Percentiles rank a stretch among this genome's conserved stretches.
Conservation (phyloP, 1,140 invertebrate genomes). For the Agrilus planipennis region DNA sequence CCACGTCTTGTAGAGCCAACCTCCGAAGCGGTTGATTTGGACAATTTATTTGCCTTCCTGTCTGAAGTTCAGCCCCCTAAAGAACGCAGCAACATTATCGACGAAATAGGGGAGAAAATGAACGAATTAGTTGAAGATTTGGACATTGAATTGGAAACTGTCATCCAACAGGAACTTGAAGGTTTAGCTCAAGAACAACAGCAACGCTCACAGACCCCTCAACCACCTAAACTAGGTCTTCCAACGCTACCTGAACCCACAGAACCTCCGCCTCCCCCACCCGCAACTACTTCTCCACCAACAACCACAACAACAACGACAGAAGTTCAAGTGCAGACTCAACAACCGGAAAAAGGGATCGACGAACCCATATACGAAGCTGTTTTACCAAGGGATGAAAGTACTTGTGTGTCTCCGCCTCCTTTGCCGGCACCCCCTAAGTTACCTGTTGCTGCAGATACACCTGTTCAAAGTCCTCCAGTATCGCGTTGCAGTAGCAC, state of each 20-base stretch:
- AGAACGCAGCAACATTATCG: constrained; percentile 47
- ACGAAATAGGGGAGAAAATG: constrained; percentile 78
- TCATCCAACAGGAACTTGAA: constrained; percentile 46
- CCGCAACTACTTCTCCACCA: constrained; percentile 32
- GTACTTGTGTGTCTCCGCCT: constrained; percentile 42
- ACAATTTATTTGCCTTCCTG: constrained; percentile 88
- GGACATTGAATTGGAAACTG: constrained; percentile 54
- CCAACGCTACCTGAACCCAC: constrained; percentile 63
- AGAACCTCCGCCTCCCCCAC: constrained; percentile 57
- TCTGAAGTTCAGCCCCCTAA: constrained; percentile 60
- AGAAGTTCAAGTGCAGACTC: constrained; percentile 26
- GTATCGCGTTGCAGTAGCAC: constrained; percentile 30
- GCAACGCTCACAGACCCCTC: constrained; percentile 14
- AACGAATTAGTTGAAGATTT: constrained; percentile 68
- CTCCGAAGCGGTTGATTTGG: constrained; percentile 66
- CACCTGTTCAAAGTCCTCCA: constrained; percentile 34
- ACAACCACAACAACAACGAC: constrained; percentile 29
- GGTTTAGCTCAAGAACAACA: constrained; percentile 30
- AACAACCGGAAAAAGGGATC: constrained; percentile 33
- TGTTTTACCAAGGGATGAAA: constrained; percentile 55
- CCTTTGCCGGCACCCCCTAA: constrained; percentile 38
- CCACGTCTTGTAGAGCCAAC: constrained; percentile 42
- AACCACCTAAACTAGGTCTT: constrained; percentile 34
- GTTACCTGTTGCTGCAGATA: constrained; percentile 31
- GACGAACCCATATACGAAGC: constrained; percentile 76